Evolutionary conservation across 1,140 invertebrate species (phyloP).

Genomic region (Spodoptera litura): DNA sequence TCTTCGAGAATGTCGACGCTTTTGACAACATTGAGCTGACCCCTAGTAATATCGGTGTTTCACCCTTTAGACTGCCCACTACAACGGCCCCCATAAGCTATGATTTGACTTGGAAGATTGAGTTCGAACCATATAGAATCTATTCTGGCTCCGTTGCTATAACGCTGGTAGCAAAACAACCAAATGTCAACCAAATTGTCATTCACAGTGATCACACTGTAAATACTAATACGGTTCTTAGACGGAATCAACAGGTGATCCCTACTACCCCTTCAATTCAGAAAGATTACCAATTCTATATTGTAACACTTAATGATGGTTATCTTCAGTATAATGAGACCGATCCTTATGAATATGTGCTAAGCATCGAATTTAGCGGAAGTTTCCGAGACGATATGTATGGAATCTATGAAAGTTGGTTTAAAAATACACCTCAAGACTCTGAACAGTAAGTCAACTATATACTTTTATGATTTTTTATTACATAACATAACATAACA

Average conservation of each 20-base stretch:
- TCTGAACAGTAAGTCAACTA: conserved; percentile 51
- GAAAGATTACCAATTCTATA: conserved; percentile 62
- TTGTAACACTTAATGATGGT: conserved; percentile 59
- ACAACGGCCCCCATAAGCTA: conserved; percentile 88
- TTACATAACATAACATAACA: too few species aligned
- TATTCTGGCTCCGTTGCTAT: conserved; percentile 88
- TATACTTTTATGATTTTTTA: neutral
- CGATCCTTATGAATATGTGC: conserved; percentile 66
- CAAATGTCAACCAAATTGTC: conserved; percentile 84
- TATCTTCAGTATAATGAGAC: conserved; percentile 58
- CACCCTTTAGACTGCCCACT: conserved; percentile 86
- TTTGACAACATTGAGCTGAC: conserved; percentile 13
- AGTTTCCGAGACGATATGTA: conserved; percentile 87
- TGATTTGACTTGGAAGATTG: conserved; percentile 68
- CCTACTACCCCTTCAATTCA: conserved; percentile 41
- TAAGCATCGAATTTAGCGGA: conserved; percentile 84
- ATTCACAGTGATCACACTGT: conserved; percentile 88
- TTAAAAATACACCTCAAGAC: conserved; percentile 74
- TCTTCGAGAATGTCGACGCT: conserved; percentile 66
- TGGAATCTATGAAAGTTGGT: conserved; percentile 93
- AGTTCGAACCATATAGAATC: conserved; percentile 62
- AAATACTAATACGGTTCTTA: conserved; percentile 69
- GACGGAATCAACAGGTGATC: conserved; percentile 57
- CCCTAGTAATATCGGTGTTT: conserved; percentile 7
- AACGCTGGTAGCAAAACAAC: conserved; percentile 65